Evolutionary conservation across 2,797 vertebrate genomes (phyloP), one percentile per base, ranked within the genome.

Genomic region (Chaetodon trifasciatus): DNA sequence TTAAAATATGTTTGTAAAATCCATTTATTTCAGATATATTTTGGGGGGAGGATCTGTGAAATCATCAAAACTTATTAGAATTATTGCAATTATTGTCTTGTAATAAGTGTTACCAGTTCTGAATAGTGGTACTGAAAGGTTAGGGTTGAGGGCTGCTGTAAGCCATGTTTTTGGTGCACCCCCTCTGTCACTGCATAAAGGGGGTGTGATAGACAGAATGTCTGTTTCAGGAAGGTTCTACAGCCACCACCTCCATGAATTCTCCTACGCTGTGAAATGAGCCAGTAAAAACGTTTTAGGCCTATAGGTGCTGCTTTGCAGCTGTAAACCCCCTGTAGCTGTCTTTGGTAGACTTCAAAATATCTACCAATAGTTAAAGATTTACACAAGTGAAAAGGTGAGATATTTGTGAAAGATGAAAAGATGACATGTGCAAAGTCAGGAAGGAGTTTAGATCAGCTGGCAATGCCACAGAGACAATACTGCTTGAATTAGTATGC

Each of bases 341-440:
- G n/a, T 32, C 42, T n/a, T 23, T 44, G 5, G 46, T 70, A 24
- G 40, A 37, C 21, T 70, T 49, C 15, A 62, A 52, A 70, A 67
- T 49, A 70, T 61, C 32, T 50, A 21, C 50, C 49, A 66, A 52
- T 53, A 46, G 56, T 64, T 49, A 0, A 40, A 55, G n/a, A 13
- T 57, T 32, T 47, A 6, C 6, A 8, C 4, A 17, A 63, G 46
- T 49, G 15, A 21, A 44, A 21, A 42, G 16, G n/a, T 61, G 47
- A 68, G 37, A 24, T 8, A 10, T 44, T 58, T 35, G 21, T 57
- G 24, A 49, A 32, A n/a, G 42, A 49, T 40, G 21, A 23, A 39
- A 50, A 6, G 47, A n/a, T 35, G 21, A 9, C 11, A 44, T 10
- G 65, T 15, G 28, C 57, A 35, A 69, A n/a, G 62, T 53, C 21